A percentile compares a stretch with the other conserved stretches of the same genome.
Conservation (phyloP, 2,888 invertebrate species). For the Sesamia inferens region DNA sequence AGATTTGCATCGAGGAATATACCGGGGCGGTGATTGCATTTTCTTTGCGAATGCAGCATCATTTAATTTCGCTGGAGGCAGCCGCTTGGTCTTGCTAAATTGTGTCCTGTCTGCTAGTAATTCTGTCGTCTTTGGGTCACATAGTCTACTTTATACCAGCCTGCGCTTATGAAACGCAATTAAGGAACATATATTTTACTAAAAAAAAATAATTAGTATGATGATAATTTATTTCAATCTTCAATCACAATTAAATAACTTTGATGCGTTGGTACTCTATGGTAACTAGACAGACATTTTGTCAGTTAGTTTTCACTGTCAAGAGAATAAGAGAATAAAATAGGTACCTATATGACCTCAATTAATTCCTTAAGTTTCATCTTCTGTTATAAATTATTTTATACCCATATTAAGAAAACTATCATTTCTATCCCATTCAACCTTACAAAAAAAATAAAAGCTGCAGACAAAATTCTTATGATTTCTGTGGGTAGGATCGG, state of each 20-base stretch:
- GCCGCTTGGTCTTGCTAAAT: slow-evolving; percentile 80
- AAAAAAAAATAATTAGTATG: background rate
- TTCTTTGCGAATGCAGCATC: slow-evolving; percentile 87
- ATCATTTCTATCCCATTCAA: too few relatives aligned
- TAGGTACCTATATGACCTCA: too few relatives aligned
- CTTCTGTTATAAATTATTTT: too few relatives aligned
- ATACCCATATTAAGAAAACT: too few relatives aligned
- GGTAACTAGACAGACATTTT: too few relatives aligned
- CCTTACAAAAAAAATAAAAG: background rate
- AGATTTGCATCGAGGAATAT: slow-evolving; percentile 87
- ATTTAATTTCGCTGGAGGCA: slow-evolving; percentile 85
- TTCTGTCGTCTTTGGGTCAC: slow-evolving; percentile 65
- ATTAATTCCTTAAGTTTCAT: too few relatives aligned
- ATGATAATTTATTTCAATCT: background rate
- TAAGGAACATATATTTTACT: slow-evolving; percentile 24
- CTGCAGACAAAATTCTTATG: too few relatives aligned
- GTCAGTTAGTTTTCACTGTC: too few relatives aligned
- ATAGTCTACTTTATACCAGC: slow-evolving; percentile 57
- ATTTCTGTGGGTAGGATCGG: too few relatives aligned
- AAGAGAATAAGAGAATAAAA: too few relatives aligned
- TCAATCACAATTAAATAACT: background rate
- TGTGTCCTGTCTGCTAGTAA: slow-evolving; percentile 74
- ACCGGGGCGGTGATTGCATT: slow-evolving; percentile 88
- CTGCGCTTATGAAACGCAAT: slow-evolving; percentile 45
- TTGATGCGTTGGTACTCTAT: too few relatives aligned